Evolutionary conservation across 2,113 vertebrate species (phyloP).

Genomic region (Onychorhynchus coronatus): DNA sequence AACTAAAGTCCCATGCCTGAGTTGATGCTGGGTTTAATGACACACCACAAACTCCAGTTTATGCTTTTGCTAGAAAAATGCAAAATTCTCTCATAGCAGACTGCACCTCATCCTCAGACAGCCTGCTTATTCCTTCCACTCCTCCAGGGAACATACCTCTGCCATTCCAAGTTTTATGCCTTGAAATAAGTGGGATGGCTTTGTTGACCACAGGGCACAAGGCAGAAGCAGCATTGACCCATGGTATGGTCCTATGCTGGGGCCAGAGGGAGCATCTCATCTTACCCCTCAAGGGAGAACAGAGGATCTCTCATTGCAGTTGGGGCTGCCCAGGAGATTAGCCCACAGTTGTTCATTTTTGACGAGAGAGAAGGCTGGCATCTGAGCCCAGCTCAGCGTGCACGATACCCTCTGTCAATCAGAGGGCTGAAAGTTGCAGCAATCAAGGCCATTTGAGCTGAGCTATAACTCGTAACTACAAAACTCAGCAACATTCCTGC

Average conservation of each 20-base stretch:
- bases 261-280: neutral
- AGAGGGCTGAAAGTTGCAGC: neutral
- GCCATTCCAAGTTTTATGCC: neutral
- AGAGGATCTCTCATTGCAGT: neutral
- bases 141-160: neutral
- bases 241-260: neutral
- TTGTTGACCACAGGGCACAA: neutral
- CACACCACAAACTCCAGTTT: neutral
- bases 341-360: constrained; percentile 9
- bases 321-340: neutral
- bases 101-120: neutral
- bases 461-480: constrained; percentile 9
- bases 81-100: neutral
- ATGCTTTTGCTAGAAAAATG: neutral
- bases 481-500: neutral
- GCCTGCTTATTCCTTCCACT: neutral
- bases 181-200: neutral
- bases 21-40: neutral
- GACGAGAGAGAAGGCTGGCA: neutral
- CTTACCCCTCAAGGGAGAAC: constrained; percentile 1
- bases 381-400: neutral
- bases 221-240: neutral
- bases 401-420: neutral
- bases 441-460: neutral
- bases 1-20: neutral